Evolutionary conservation across 2,113 vertebrate species (phyloP), one percentile per base, ranked within the genome.

Genomic region (Corythornis cristatus): DNA sequence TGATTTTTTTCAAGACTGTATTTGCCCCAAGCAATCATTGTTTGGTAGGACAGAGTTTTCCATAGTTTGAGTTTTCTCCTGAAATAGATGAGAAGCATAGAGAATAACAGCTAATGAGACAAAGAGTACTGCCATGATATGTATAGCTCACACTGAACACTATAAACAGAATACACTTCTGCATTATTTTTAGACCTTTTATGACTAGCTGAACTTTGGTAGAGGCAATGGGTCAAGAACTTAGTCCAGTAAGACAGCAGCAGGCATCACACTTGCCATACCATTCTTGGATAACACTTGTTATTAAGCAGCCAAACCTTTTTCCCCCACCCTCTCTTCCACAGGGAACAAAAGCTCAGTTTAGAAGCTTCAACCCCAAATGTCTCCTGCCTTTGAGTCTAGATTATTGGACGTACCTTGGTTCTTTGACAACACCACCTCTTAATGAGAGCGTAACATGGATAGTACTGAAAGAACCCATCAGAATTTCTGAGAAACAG

Each of bases 341-440:
- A 25, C 92, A 99, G 99, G 99, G 98, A 79, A 99, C 97, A 62
- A 96, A 98, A 90, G 98, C 98, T 85, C 98, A 98, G 62, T 99
- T 99, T 93, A 98, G 97, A 95, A 97, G 97, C 93, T 99, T 99
- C 98, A 99, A 99, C 90, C 99, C 99, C 13, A 98, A 98, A 96
- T 99, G 98, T 95, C 98, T 99, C 51, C 98, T 99, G 93, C 99
- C 99, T n/a, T 95, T 97, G 84, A 98, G 94, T 95, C 97, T 98
- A 72, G 98, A 98, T 93, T 99, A 98, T 86, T 99, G 99, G 99
- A 99, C 99, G 6, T 99, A 99, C 92, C 98, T 97, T 0, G 99
- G 99, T 35, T 99, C 99, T 22, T 94, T 99, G 96, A 99, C 99
- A 48, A 99, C 99, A 0, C 99, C 99, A 11, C 99, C 99, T 0